phyloP scores from a whole-genome alignment of 2,888 invertebrate species.

The Limnephilus lunatus region DNA sequence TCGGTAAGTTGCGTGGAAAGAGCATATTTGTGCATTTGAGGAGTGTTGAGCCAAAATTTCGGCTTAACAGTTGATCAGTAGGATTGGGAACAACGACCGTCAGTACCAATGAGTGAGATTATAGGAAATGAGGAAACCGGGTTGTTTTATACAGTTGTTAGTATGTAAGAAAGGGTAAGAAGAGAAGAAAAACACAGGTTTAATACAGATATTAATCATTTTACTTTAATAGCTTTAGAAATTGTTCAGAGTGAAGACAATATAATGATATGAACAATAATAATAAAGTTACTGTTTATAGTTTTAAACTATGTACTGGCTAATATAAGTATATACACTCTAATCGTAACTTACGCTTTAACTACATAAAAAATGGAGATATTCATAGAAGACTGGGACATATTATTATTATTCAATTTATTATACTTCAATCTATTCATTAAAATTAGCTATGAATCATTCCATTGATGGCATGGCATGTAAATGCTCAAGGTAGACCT shows the following conservation, averaged over 20 bases:
- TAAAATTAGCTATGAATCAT: not conserved
- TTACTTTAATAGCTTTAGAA: constrained; percentile 85
- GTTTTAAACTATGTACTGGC: constrained; percentile 68
- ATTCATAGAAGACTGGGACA: constrained; percentile 62
- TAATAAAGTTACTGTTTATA: constrained; percentile 70
- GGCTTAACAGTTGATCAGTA: no score
- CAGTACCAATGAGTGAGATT: not conserved
- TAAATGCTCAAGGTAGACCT: constrained; percentile 35
- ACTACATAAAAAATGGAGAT: constrained; percentile 62
- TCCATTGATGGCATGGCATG: constrained; percentile 43
- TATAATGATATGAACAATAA: constrained; percentile 86
- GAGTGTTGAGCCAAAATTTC: no score
- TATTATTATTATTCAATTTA: constrained; percentile 26
- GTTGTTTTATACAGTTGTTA: not conserved
- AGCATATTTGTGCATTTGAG: no score
- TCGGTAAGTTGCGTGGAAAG: no score
- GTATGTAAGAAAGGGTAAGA: not conserved
- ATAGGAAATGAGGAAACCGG: not conserved
- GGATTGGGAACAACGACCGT: no score
- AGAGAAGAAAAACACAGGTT: constrained; percentile 60
- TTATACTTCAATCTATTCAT: constrained; percentile 44
- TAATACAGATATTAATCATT: constrained; percentile 78
- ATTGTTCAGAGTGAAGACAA: constrained; percentile 87
- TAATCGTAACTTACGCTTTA: constrained; percentile 53
- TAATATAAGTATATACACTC: constrained; percentile 67